Base-by-base conservation (phyloP, 2,797 vertebrate species). In the Acanthopagrus latus region DNA sequence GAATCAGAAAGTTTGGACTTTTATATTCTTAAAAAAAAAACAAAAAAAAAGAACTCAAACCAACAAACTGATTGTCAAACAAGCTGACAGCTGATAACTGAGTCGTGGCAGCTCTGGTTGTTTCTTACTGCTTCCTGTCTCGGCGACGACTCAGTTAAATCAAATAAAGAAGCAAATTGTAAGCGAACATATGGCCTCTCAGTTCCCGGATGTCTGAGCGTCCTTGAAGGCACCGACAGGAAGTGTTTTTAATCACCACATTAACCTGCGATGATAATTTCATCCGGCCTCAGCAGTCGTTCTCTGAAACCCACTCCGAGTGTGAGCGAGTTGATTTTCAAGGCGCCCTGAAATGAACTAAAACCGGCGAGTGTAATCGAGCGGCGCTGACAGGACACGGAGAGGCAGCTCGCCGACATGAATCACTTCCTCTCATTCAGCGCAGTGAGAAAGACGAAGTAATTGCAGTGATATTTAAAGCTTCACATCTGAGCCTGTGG, bases 351-450 rank as follows among this genome's bases (percentile, higher is more conserved):
- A 78, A 59, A 56, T 43, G 59, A 85, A 67, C 2, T 29, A 2
- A 54, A 54, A 17, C 18, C 56, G 14, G 33, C 2, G 59, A 16
- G 33, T 5, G 56, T 69, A 71, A 83, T 57, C 27, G 66, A 33
- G 41, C 54, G 2, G 65, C 14, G 25, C 70, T 54, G 71, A 64
- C 65, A 58, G 78, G 56, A 82, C 50, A 20, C 56, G 10, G 57
- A 66, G 65, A 23, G 23, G 44, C 62, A 43, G 52, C 64, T 59
- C 25, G 2, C 50, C 11, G 17, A 58, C 67, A 81, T 75, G 77
- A 82, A 80, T 80, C 50, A 67, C 71, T 80, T 87, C 72, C 66
- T 71, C 54, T 77, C 62, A 67, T 71, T 75, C 67, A 72, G 54
- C 43, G 10, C 46, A 47, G 69, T 70, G 33, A 74, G 71, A 83